phyloP scores from a whole-genome alignment of 2,797 vertebrate species.

The Cyclura pinguis region DNA sequence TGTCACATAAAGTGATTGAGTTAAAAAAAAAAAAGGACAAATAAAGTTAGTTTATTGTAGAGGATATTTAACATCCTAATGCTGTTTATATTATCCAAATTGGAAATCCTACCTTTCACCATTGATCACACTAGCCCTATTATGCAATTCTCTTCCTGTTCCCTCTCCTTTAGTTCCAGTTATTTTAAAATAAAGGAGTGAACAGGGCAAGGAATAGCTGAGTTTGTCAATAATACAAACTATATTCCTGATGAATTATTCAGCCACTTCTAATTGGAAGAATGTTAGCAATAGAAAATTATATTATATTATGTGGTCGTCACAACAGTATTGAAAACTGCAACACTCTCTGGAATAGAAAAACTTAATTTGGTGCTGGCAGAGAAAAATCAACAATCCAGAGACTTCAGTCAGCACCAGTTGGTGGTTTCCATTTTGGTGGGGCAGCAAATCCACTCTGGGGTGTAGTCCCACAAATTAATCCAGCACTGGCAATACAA shows the following conservation, averaged over 20 bases:
- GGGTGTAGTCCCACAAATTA: too few species aligned
- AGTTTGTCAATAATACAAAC: neutral
- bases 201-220: neutral
- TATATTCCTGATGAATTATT: neutral
- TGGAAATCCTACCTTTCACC: neutral
- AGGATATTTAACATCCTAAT: slow-evolving; percentile 3
- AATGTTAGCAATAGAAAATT: neutral
- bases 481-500: too few species aligned
- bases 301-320: neutral
- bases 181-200: neutral
- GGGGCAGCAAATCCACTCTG: too few species aligned
- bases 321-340: neutral
- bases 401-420: neutral
- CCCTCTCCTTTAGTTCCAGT: too few species aligned
- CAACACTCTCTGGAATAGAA: too few species aligned
- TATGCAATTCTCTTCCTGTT: neutral
- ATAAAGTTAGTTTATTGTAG: neutral
- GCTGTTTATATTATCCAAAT: neutral
- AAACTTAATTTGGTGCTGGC: neutral
- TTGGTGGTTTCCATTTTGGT: neutral
- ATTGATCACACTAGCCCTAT: neutral
- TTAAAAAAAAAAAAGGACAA: too few species aligned
- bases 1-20: neutral
- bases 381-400: neutral
- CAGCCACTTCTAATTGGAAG: neutral